These are phyloP conservation scores for Amniataba percoides DNA, from an alignment of 2,797 vertebrate species.

Conservation along the genomic window DNA sequence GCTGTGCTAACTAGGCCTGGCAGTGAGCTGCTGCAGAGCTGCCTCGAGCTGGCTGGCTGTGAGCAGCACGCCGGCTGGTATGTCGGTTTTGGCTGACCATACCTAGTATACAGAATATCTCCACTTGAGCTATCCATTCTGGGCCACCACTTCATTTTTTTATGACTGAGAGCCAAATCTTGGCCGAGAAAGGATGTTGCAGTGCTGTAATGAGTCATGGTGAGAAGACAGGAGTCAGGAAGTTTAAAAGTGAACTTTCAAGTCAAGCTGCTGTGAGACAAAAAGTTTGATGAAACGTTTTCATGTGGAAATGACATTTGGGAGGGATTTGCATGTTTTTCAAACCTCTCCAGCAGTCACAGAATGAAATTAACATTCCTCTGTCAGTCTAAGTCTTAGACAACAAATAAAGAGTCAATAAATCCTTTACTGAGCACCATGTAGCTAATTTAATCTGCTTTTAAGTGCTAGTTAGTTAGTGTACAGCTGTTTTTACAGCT, in stretches of 20 bases:
- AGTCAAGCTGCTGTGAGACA: slow-evolving; percentile 31
- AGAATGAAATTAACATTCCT: background rate
- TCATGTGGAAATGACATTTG: slow-evolving; percentile 26
- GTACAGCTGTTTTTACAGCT: too few relatives aligned
- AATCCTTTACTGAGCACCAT: background rate
- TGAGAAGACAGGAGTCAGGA: slow-evolving; percentile 36
- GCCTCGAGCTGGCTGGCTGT: slow-evolving; percentile 45
- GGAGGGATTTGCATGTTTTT: background rate
- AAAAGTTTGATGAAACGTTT: background rate
- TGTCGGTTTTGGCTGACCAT: slow-evolving; percentile 70
- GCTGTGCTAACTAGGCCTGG: slow-evolving; percentile 67
- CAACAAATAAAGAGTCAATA: too few relatives aligned
- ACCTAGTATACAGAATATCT: slow-evolving; percentile 61
- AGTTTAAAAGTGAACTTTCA: slow-evolving; percentile 54
- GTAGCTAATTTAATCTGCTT: background rate
- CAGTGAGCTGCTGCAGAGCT: slow-evolving; percentile 62
- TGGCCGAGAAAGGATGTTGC: slow-evolving; percentile 55
- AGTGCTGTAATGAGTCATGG: slow-evolving; percentile 63
- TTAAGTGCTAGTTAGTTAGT: too few relatives aligned
- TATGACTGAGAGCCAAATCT: slow-evolving; percentile 47
- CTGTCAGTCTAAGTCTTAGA: background rate
- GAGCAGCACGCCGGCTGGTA: slow-evolving; percentile 58
- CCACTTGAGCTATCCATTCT: slow-evolving; percentile 60
- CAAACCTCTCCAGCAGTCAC: background rate
- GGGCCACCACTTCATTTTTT: slow-evolving; percentile 58